phyloP scores from a whole-genome alignment of 2,113 vertebrate species.

The Choloepus hoffmanni region DNA sequence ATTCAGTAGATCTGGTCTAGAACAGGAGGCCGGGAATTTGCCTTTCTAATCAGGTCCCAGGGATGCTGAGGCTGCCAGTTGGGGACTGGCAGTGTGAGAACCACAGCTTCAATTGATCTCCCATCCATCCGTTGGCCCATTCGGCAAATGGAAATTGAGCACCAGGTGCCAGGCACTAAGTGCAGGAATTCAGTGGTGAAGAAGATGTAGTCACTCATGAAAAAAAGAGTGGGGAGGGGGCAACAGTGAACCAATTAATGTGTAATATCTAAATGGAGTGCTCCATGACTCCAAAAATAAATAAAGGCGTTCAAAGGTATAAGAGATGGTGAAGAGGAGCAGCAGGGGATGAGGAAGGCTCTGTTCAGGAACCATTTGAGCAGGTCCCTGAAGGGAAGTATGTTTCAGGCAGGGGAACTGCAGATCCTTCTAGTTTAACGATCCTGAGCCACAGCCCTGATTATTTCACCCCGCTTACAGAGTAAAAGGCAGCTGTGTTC shows the following conservation, averaged over 20 bases:
- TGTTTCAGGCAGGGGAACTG: background rate
- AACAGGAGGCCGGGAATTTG: background rate
- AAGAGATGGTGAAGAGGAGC: rapidly evolving
- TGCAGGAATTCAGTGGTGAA: background rate
- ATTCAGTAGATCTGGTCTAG: background rate
- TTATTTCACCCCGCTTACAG: rapidly evolving
- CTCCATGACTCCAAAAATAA: background rate
- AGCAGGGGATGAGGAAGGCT: background rate
- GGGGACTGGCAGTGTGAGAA: background rate
- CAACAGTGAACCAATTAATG: background rate
- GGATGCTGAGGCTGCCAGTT: background rate
- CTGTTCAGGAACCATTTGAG: background rate
- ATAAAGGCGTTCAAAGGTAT: too few species aligned
- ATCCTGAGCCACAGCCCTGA: background rate
- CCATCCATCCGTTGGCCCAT: rapidly evolving
- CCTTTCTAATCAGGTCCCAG: background rate
- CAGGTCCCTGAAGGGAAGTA: background rate
- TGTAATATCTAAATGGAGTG: too few species aligned
- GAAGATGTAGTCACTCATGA: background rate
- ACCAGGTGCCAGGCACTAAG: background rate
- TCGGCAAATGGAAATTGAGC: background rate
- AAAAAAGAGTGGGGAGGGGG: background rate
- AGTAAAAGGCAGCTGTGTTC: background rate
- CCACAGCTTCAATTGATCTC: rapidly evolving
- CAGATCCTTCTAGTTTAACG: background rate